phyloP scores from a whole-genome alignment of 2,113 vertebrate genomes.

The Ictalurus furcatus region DNA sequence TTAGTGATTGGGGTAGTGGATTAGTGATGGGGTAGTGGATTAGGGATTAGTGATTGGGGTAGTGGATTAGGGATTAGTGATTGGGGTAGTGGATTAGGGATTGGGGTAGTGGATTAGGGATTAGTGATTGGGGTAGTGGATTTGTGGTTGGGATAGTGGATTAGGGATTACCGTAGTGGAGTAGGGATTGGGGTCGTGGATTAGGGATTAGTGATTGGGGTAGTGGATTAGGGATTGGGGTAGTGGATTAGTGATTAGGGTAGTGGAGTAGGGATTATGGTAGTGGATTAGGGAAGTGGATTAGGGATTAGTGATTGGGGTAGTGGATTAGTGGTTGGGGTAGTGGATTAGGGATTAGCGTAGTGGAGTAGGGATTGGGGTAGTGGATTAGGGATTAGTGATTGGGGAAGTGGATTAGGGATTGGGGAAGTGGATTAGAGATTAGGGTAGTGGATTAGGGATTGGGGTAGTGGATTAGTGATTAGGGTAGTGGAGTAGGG shows the following conservation, averaged over 20 bases:
- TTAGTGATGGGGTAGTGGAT: too few species aligned
- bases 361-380: too few species aligned
- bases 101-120: too few species aligned
- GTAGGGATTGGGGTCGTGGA: neutral
- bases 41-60: neutral
- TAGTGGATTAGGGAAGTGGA: neutral
- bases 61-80: neutral
- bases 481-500: too few species aligned
- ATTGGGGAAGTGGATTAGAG: neutral
- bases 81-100: neutral
- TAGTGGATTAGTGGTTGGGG: neutral
- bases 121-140: too few species aligned
- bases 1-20: too few species aligned
- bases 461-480: too few species aligned
- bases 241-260: too few species aligned
- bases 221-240: neutral
- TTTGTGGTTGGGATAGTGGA: too few species aligned
- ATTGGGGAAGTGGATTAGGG: neutral
- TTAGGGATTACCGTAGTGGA: too few species aligned
- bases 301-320: neutral
- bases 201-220: neutral
- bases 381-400: neutral
- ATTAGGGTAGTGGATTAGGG: too few species aligned
- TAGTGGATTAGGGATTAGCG: neutral
- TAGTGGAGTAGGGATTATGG: neutral